Evolutionary conservation across 2,113 vertebrate genomes (phyloP).

Genomic region (Oryctolagus cuniculus): DNA sequence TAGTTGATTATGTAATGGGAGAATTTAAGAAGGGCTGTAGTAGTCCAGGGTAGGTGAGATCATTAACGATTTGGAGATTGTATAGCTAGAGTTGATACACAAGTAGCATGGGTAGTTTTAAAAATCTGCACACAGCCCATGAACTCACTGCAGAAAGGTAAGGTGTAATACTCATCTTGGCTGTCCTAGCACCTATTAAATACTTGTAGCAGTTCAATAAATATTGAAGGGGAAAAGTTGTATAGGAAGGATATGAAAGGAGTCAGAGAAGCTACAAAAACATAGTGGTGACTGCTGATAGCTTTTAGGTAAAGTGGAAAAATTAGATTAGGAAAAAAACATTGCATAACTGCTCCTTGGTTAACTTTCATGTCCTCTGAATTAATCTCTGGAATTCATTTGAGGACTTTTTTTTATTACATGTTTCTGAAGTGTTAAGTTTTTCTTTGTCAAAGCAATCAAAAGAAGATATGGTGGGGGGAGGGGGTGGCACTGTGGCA

Average conservation of each 20-base stretch:
- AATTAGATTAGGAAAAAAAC: neutral
- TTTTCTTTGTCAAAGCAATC: constrained; percentile 14
- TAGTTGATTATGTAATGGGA: neutral
- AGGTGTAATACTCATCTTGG: neutral
- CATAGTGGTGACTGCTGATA: neutral
- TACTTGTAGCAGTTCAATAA: neutral
- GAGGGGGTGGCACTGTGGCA: too few species aligned
- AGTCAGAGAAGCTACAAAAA: neutral
- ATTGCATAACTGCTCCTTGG: neutral
- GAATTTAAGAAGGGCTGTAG: neutral
- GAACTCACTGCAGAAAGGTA: constrained; percentile 5
- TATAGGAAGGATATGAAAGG: neutral
- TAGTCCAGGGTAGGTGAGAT: neutral
- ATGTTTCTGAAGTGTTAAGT: neutral
- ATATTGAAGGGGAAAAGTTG: neutral
- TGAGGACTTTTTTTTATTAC: neutral
- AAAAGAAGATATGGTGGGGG: neutral
- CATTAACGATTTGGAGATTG: neutral
- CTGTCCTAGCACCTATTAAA: neutral
- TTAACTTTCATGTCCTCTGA: neutral
- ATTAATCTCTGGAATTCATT: neutral
- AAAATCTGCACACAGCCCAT: neutral
- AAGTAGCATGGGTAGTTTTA: neutral
- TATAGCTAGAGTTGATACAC: neutral
- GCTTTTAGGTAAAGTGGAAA: neutral